Evolutionary conservation across 1,140 invertebrate genomes (phyloP).

Genomic region (Drosophila azteca): DNA sequence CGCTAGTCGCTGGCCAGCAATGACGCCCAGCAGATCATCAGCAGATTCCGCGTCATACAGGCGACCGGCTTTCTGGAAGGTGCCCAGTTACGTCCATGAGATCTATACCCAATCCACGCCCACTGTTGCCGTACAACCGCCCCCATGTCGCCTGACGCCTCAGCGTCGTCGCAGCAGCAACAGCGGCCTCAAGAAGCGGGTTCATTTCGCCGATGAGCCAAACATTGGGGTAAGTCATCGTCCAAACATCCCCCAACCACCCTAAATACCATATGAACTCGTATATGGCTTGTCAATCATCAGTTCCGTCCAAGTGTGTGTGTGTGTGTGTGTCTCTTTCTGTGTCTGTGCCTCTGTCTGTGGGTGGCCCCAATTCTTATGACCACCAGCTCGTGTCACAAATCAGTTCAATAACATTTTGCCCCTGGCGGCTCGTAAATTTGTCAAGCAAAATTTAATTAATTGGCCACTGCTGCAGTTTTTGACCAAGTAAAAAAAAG

Average conservation of each 20-base stretch:
- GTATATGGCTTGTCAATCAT: constrained; percentile 67
- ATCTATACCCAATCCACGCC: constrained; percentile 22
- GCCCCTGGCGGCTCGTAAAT: constrained; percentile 71
- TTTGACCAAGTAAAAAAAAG: constrained; percentile 25
- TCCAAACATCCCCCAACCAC: constrained; percentile 11
- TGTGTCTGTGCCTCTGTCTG: background rate
- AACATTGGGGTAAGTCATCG: constrained; percentile 63
- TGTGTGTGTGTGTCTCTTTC: background rate
- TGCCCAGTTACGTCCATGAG: constrained; percentile 83
- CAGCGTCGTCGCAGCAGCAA: constrained; percentile 58
- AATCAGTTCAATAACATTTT: constrained; percentile 80
- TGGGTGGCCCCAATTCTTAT: constrained; percentile 61
- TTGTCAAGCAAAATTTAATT: constrained; percentile 71
- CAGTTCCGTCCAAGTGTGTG: constrained; percentile 11
- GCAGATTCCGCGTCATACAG: constrained; percentile 83
- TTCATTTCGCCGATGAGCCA: constrained; percentile 73
- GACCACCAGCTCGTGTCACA: constrained; percentile 45
- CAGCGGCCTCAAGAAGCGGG: constrained; percentile 77
- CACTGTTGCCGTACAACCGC: background rate
- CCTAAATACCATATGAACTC: background rate
- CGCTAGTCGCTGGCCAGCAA: constrained; percentile 75
- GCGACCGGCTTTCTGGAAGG: constrained; percentile 87
- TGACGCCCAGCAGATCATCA: constrained; percentile 74
- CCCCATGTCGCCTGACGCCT: constrained; percentile 12
- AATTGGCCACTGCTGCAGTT: constrained; percentile 74